phyloP scores from a whole-genome alignment of 2,888 invertebrate species.

The Hipparchia semele region DNA sequence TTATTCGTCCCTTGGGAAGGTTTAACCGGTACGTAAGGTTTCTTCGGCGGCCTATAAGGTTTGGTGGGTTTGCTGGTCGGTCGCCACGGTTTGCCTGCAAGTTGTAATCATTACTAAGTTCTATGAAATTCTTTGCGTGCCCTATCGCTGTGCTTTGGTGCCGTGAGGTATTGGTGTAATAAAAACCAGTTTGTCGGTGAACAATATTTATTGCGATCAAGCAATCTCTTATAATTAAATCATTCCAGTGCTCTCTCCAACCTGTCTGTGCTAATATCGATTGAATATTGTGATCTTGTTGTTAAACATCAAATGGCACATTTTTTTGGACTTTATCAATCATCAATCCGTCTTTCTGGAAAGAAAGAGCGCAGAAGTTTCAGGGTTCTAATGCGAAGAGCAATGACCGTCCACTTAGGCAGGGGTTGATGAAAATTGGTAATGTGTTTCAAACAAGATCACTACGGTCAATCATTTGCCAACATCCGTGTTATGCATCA shows the following conservation, averaged over 20 bases:
- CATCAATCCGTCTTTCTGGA: slow-evolving; percentile 39
- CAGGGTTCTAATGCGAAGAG: slow-evolving; percentile 20
- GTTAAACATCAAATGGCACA: slow-evolving; percentile 39
- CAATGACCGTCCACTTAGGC: slow-evolving; percentile 31
- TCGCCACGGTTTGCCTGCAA: slow-evolving; percentile 78
- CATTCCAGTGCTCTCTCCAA: slow-evolving; percentile 64
- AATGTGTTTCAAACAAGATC: slow-evolving; percentile 60
- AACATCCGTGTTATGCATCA: slow-evolving; percentile 73
- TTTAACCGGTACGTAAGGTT: slow-evolving; percentile 77
- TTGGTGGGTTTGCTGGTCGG: slow-evolving; percentile 73
- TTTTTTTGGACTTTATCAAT: slow-evolving; percentile 33
- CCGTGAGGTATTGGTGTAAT: slow-evolving; percentile 79
- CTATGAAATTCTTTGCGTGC: slow-evolving; percentile 60
- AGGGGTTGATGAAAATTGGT: slow-evolving; percentile 37
- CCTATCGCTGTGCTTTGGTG: slow-evolving; percentile 58
- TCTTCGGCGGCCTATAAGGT: slow-evolving; percentile 76
- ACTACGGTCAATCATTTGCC: slow-evolving; percentile 68
- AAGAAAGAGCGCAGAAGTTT: slow-evolving; percentile 39
- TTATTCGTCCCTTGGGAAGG: slow-evolving; percentile 67
- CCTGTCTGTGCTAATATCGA: slow-evolving; percentile 58
- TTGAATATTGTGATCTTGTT: slow-evolving; percentile 71
- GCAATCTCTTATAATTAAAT: slow-evolving; percentile 59
- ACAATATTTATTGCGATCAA: slow-evolving; percentile 78
- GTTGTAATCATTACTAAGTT: slow-evolving; percentile 73
- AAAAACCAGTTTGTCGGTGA: slow-evolving; percentile 79